Conservation (phyloP, 1,140 invertebrate species). For the Atta colombica region DNA sequence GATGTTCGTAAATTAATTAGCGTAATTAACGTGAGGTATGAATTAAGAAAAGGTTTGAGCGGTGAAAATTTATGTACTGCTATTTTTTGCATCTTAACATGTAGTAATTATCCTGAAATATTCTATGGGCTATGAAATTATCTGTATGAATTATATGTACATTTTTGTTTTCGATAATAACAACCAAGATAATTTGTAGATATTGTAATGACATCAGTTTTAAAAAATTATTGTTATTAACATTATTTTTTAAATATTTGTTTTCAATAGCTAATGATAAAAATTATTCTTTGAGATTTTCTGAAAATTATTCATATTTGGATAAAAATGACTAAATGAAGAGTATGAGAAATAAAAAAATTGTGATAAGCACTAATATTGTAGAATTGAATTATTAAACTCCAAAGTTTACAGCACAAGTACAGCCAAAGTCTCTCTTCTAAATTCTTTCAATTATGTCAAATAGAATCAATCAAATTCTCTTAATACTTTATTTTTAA, state of each 20-base stretch:
- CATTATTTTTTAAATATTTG: neutral
- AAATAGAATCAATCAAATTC: neutral
- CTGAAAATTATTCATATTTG: neutral
- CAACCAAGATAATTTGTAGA: neutral
- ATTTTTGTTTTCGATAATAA: neutral
- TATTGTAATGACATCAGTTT: neutral
- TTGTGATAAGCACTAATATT: neutral
- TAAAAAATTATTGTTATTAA: neutral
- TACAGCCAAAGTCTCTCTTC: neutral
- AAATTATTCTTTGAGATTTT: neutral
- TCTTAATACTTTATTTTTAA: neutral
- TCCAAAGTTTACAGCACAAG: neutral
- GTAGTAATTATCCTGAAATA: neutral
- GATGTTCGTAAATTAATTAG: slow-evolving; percentile 11
- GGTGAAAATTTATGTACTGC: neutral
- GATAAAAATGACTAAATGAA: no score
- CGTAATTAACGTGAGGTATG: neutral
- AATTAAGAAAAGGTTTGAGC: neutral
- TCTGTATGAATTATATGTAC: neutral
- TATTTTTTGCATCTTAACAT: neutral
- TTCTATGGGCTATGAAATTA: neutral
- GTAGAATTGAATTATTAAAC: neutral
- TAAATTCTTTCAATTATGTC: neutral
- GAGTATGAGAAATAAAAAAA: neutral
- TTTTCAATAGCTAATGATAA: neutral